Evolutionary conservation across 2,888 invertebrate genomes (phyloP), one percentile per base, ranked within the genome.

Genomic region (Diaprepes abbreviatus): DNA sequence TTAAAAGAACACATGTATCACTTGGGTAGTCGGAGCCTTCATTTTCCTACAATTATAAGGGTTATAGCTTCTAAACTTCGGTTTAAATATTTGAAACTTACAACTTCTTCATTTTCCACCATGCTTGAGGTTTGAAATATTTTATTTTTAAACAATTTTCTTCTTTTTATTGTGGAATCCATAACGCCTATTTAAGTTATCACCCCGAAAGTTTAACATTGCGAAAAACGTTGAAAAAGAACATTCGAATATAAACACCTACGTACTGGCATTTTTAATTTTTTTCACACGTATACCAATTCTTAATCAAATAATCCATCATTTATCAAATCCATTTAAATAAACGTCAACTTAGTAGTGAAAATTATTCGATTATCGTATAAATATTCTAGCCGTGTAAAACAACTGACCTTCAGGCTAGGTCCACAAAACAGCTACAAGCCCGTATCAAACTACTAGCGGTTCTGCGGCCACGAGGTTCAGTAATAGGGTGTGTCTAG

Each of bases 1-100:
- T 78, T 12, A 80, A 66, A 35, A 80, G 74, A 33, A 75, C 72
- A 63, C 79, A 78, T 17, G 79, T 80, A 67, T 80, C 80, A 43
- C 76, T 75, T 54, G 75, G 57, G 52, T 74, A 67, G 19, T 78
- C 75, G 17, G 3, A 28, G 6, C 28, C 40, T 28, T 57, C 45
- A 63, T 70, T 71, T 55, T 73, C 24, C 52, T 48, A 65, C 66
- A 16, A n/a, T 38, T 10, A 28, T 10, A 19, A 12, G 35, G 12
- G 12, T 16, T 40, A 31, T 68, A 48, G 6, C 45, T 21, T 24
- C 9, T 6, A 10, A 12, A 12, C 2, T 45, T 45, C 21, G 1
- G n/a, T n/a, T 6, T 6, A 1, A 68, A 24, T 21, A 16, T 9
- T 21, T 24, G 14, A 28, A 21, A 50, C 73, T 74, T 71, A 75